Percentiles rank a stretch among this genome's conserved stretches.
These are phyloP conservation scores for Lasioglossum villosulum DNA, from an alignment of 2,888 invertebrate species.

Conservation along the genomic window DNA sequence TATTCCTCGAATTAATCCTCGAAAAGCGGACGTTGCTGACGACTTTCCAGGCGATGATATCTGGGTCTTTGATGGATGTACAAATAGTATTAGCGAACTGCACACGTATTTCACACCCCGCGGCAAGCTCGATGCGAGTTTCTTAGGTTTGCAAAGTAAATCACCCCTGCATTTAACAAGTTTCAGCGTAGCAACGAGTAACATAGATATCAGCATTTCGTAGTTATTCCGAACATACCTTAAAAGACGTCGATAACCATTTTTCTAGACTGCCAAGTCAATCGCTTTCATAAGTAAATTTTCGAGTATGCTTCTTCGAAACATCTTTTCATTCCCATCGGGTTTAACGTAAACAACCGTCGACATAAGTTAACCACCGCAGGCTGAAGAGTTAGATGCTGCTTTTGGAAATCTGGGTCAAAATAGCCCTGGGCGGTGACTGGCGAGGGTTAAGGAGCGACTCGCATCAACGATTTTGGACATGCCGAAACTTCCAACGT, in stretches of 20 bases:
- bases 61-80: background rate
- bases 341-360: background rate
- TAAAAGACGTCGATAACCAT: background rate
- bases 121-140: background rate
- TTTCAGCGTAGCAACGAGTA: background rate
- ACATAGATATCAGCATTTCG: background rate
- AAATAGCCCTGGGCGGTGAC: background rate
- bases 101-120: background rate
- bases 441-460: background rate
- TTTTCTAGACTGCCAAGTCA: no score
- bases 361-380: background rate
- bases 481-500: background rate
- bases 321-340: background rate
- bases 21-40: background rate
- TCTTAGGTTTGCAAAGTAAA: background rate
- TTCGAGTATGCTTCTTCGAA: background rate
- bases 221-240: background rate
- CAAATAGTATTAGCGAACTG: constrained; percentile 6
- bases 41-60: background rate
- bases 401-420: background rate
- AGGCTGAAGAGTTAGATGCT: background rate
- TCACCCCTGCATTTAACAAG: no score
- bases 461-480: background rate
- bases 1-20: constrained; percentile 2
- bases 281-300: background rate